A percentile compares a stretch with the other conserved stretches of the same genome.
phyloP scores from a whole-genome alignment of 1,140 invertebrate genomes.

The Micrasema minimum region DNA sequence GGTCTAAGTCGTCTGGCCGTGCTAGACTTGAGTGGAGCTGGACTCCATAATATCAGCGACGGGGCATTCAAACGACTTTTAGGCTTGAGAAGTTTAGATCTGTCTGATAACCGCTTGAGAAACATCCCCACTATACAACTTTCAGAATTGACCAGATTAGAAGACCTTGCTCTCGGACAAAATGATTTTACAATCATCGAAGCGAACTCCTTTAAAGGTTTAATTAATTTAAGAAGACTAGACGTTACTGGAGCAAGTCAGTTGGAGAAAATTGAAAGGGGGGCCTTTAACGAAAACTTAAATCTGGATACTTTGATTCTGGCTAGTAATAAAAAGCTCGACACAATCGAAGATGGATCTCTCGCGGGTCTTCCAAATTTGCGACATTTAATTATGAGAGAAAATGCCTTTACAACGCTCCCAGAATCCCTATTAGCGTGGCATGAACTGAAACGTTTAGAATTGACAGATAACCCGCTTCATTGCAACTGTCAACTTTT shows the following conservation, averaged over 20 bases:
- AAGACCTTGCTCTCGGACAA: slow-evolving; percentile 83
- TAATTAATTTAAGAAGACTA: slow-evolving; percentile 79
- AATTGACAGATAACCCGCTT: slow-evolving; percentile 85
- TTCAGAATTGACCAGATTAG: slow-evolving; percentile 75
- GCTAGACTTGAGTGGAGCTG: slow-evolving; percentile 83
- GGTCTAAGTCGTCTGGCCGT: slow-evolving; percentile 78
- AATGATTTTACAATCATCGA: slow-evolving; percentile 79
- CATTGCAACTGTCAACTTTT: slow-evolving; percentile 83
- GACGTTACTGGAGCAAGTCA: slow-evolving; percentile 81
- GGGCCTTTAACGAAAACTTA: slow-evolving; percentile 81
- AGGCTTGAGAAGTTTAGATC: slow-evolving; percentile 77
- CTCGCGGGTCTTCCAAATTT: slow-evolving; percentile 82
- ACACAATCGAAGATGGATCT: slow-evolving; percentile 77
- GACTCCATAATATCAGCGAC: slow-evolving; percentile 78
- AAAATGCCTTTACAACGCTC: slow-evolving; percentile 80
- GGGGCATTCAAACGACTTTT: slow-evolving; percentile 80
- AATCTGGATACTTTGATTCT: slow-evolving; percentile 83
- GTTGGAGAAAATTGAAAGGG: slow-evolving; percentile 76
- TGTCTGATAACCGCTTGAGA: slow-evolving; percentile 81
- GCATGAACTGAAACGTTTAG: slow-evolving; percentile 79
- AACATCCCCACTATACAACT: slow-evolving; percentile 81
- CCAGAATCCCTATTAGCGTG: slow-evolving; percentile 81
- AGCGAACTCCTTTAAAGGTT: slow-evolving; percentile 78
- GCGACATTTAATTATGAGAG: slow-evolving; percentile 77
- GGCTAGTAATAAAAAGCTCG: slow-evolving; percentile 79